These are phyloP conservation scores for Biston betularia DNA, from an alignment of 2,888 invertebrate genomes.

Conservation along the genomic window DNA sequence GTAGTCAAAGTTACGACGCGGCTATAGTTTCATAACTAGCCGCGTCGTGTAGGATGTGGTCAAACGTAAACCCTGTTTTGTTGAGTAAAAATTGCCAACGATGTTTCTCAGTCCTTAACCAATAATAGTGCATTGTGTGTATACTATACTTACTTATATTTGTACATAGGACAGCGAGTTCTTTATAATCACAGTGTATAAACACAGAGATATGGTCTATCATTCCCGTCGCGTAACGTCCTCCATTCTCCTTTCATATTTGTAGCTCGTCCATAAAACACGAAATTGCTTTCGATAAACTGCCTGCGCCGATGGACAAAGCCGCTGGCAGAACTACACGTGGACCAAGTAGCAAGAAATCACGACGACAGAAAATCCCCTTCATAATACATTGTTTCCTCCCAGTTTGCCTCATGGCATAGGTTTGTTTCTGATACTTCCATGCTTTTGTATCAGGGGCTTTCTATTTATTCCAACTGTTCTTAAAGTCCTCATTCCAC, in stretches of 20 bases:
- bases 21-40: too few relatives aligned
- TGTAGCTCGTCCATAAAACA: constrained; percentile 70
- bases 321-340: constrained; percentile 62
- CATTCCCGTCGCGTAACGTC: constrained; percentile 35
- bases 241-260: constrained; percentile 53
- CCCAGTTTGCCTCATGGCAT: neutral
- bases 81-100: too few relatives aligned
- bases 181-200: neutral
- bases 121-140: too few relatives aligned
- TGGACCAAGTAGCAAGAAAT: constrained; percentile 37
- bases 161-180: neutral
- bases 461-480: too few relatives aligned
- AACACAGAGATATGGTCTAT: neutral
- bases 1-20: too few relatives aligned
- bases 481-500: too few relatives aligned
- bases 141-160: too few relatives aligned
- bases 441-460: too few relatives aligned
- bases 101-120: too few relatives aligned
- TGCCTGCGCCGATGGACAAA: constrained; percentile 73
- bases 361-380: constrained; percentile 5
- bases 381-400: neutral
- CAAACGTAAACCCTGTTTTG: too few relatives aligned
- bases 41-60: too few relatives aligned
- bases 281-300: constrained; percentile 79
- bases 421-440: too few relatives aligned